Conservation (phyloP, 2,888 invertebrate genomes). For the Nephrotoma appendiculata region DNA sequence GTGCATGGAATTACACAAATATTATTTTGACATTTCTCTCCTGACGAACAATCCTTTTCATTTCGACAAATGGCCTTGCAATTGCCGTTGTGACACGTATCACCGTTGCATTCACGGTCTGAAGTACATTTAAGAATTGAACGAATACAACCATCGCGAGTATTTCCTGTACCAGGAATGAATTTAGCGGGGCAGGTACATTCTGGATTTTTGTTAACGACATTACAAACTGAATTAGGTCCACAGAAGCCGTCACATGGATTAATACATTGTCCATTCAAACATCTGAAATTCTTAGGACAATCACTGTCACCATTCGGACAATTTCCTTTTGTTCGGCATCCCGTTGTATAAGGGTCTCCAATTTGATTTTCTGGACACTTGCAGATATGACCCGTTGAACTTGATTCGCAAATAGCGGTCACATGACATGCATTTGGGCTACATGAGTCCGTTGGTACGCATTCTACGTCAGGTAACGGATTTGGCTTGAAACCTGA, state of each 20-base stretch:
- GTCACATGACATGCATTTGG: slow-evolving; percentile 69
- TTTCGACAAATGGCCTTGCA: slow-evolving; percentile 70
- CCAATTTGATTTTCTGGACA: slow-evolving; percentile 65
- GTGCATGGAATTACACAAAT: slow-evolving; percentile 68
- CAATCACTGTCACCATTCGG: slow-evolving; percentile 58
- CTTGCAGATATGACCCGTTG: slow-evolving; percentile 57
- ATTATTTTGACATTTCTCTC: slow-evolving; percentile 64
- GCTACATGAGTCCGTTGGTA: slow-evolving; percentile 52
- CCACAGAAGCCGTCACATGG: slow-evolving; percentile 75
- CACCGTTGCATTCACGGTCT: slow-evolving; percentile 65
- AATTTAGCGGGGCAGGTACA: slow-evolving; percentile 68
- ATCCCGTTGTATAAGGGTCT: slow-evolving; percentile 61
- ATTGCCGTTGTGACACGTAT: slow-evolving; percentile 67
- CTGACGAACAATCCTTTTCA: slow-evolving; percentile 59
- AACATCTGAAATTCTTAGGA: slow-evolving; percentile 56
- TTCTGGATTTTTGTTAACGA: slow-evolving; percentile 59
- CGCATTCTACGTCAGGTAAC: slow-evolving; percentile 69
- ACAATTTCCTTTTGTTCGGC: slow-evolving; percentile 63
- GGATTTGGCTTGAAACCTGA: slow-evolving; percentile 70
- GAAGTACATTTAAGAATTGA: slow-evolving; percentile 46
- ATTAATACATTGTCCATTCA: slow-evolving; percentile 56
- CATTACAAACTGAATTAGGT: slow-evolving; percentile 63
- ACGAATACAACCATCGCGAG: slow-evolving; percentile 58
- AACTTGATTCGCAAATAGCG: slow-evolving; percentile 58
- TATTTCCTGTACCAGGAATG: slow-evolving; percentile 45